A percentile compares a stretch with the other conserved stretches of the same genome.
phyloP scores from a whole-genome alignment of 2,888 invertebrate genomes.

The Epirrita christyi region DNA sequence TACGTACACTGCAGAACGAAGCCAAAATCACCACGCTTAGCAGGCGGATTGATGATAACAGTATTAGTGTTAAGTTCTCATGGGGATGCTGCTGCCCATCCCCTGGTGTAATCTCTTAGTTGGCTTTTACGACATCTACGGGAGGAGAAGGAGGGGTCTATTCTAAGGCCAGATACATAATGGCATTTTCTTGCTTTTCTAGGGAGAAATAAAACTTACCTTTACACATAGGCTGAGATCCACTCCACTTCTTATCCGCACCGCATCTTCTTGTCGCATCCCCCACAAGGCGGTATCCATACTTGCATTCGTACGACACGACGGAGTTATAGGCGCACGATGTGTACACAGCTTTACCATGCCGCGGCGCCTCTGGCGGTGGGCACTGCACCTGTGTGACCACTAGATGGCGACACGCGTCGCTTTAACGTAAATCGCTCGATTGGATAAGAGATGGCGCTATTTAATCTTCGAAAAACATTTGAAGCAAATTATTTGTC shows the following conservation, averaged over 20 bases:
- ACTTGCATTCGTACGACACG: slow-evolving; percentile 97
- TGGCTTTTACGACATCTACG: too few relatives aligned
- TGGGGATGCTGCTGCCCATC: too few relatives aligned
- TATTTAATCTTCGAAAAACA: slow-evolving; percentile 35
- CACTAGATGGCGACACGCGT: slow-evolving; percentile 85
- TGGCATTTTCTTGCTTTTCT: too few relatives aligned
- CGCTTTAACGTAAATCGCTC: slow-evolving; percentile 68
- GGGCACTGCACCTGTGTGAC: slow-evolving; percentile 97
- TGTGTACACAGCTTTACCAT: slow-evolving; percentile 96
- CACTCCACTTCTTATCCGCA: slow-evolving; percentile 97
- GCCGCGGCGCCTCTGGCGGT: slow-evolving; percentile 94
- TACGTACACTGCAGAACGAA: too few relatives aligned
- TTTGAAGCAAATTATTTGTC: slow-evolving; percentile 1
- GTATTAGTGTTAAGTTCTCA: too few relatives aligned
- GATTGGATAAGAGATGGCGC: slow-evolving; percentile 54
- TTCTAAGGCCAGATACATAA: too few relatives aligned
- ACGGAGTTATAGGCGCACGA: slow-evolving; percentile 97
- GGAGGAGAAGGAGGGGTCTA: too few relatives aligned
- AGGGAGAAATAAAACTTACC: slow-evolving; percentile 83
- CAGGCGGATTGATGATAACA: too few relatives aligned
- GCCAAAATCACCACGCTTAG: too few relatives aligned
- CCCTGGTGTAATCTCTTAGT: too few relatives aligned
- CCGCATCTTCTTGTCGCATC: slow-evolving; percentile 96
- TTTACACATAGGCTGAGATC: slow-evolving; percentile 95
- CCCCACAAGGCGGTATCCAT: slow-evolving; percentile 96